Conservation (phyloP, 2,113 vertebrate species). For the Myodes glareolus region DNA sequence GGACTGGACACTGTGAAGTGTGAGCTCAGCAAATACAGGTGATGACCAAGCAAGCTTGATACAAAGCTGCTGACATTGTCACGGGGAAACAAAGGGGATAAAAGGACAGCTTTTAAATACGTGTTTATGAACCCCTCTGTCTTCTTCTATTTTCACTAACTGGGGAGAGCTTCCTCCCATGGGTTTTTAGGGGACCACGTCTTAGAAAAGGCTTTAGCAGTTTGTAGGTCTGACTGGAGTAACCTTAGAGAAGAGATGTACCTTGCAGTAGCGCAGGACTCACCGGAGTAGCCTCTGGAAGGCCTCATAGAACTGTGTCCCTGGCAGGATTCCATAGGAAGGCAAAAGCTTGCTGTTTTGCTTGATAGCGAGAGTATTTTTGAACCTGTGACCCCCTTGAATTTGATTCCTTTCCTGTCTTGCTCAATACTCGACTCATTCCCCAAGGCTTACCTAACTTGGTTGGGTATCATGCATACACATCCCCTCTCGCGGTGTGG, state of each 20-base stretch:
- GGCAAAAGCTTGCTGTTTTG: background rate
- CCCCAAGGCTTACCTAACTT: conserved; percentile 9
- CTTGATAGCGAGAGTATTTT: conserved; percentile 46
- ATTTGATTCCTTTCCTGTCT: conserved; percentile 36
- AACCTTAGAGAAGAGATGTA: background rate
- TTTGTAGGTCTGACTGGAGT: background rate
- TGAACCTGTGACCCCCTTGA: conserved; percentile 31
- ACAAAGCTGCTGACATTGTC: conserved; percentile 41
- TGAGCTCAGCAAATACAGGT: background rate
- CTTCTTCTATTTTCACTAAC: background rate
- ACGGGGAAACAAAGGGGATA: background rate
- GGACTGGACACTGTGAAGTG: background rate
- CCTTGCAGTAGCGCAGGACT: background rate
- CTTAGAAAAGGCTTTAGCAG: background rate
- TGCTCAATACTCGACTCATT: conserved; percentile 33
- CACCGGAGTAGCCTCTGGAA: background rate
- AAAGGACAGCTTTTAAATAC: background rate
- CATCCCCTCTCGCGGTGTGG: background rate
- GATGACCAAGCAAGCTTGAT: background rate
- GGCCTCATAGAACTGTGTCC: background rate
- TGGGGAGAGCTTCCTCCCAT: background rate
- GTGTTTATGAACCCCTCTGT: background rate
- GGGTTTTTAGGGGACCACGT: accelerated
- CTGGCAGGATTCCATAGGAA: background rate
- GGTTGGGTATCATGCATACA: background rate